A percentile compares a stretch with the other conserved stretches of the same genome.
Evolutionary conservation across 1,140 invertebrate genomes (phyloP).

Genomic region (Drosophila tropicalis): DNA sequence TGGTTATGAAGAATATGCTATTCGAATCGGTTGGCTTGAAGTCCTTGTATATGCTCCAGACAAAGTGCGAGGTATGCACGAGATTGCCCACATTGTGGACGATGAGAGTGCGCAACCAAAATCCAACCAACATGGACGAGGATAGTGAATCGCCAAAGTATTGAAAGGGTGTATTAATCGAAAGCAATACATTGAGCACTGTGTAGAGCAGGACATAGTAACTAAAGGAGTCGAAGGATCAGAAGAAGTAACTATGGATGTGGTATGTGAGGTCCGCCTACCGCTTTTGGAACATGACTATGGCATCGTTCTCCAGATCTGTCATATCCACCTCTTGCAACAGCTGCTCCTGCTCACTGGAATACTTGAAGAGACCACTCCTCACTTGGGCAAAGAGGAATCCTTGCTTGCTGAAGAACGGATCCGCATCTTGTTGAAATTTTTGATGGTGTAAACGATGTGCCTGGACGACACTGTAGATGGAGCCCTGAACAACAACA

Average conservation of each 20-base stretch:
- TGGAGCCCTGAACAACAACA: slow-evolving; percentile 84
- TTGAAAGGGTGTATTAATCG: slow-evolving; percentile 89
- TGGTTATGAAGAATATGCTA: slow-evolving; percentile 88
- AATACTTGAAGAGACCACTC: slow-evolving; percentile 87
- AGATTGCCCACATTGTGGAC: slow-evolving; percentile 87
- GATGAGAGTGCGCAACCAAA: slow-evolving; percentile 87
- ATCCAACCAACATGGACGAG: slow-evolving; percentile 86
- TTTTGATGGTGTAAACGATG: slow-evolving; percentile 96
- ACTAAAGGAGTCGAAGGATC: slow-evolving; percentile 81
- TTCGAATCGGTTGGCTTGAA: slow-evolving; percentile 90
- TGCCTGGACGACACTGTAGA: slow-evolving; percentile 90
- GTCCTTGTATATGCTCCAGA: slow-evolving; percentile 89
- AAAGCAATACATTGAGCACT: slow-evolving; percentile 87
- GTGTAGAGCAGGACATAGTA: slow-evolving; percentile 89
- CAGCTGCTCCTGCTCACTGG: slow-evolving; percentile 88
- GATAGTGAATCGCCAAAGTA: slow-evolving; percentile 89
- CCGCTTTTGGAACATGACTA: slow-evolving; percentile 94
- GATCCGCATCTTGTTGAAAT: slow-evolving; percentile 94
- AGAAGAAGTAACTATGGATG: too few species aligned
- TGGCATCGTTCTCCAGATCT: slow-evolving; percentile 92
- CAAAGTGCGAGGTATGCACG: slow-evolving; percentile 87
- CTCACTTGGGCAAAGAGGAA: slow-evolving; percentile 94
- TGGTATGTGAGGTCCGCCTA: slow-evolving; percentile 74
- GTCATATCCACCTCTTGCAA: slow-evolving; percentile 91
- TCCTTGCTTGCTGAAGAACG: slow-evolving; percentile 93